Base-by-base conservation (phyloP, 2,797 vertebrate genomes). In the Melanotaenia trifasciata region DNA sequence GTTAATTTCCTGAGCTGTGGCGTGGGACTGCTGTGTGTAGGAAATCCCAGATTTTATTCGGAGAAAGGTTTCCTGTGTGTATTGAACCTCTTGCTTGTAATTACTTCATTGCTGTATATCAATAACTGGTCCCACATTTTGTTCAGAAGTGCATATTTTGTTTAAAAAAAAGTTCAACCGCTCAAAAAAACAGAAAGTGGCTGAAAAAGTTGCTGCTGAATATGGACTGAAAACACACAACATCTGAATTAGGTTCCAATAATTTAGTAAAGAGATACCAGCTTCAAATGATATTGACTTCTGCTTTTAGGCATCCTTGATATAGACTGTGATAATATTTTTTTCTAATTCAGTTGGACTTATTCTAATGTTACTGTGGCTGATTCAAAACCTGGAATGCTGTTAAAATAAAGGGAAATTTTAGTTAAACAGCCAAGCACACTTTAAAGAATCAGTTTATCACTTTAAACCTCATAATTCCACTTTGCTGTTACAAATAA, bases 41-140 rank as follows among this genome's bases (percentile, higher is more conserved):
- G 95, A 96, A 65, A 97, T 96, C 94, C 86, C 96, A 92, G 95
- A 96, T 88, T 95, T 95, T 24, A 95, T 91, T 40, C 93, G 0
- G 95, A 95, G 81, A 96, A 95, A 94, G 87, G 69, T 96, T 97
- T 87, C 96, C 95, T 20, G 3, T 8, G 92, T 96, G 72, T 95
- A 94, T 90, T 94, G 95, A 89, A 94, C 95, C 79, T 95, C 96
- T 2, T 94, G 94, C 93, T 96, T 84, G 91, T 90, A 24, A 24
- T 11, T 30, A 43, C 12, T 57, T 70, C n/a, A 58, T 66, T 61
- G 43, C 50, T 24, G 12, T 16, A 6, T 22, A 43, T 75, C 57
- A 80, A 58, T 63, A 58, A 56, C 22, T 65, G 20, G n/a, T 20
- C 20, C 45, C 5, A 5, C 20, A 9, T 30, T 58, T n/a, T 20